These are phyloP conservation scores for Bagarius yarrelli DNA, from an alignment of 2,113 vertebrate genomes.

Conservation along the genomic window DNA sequence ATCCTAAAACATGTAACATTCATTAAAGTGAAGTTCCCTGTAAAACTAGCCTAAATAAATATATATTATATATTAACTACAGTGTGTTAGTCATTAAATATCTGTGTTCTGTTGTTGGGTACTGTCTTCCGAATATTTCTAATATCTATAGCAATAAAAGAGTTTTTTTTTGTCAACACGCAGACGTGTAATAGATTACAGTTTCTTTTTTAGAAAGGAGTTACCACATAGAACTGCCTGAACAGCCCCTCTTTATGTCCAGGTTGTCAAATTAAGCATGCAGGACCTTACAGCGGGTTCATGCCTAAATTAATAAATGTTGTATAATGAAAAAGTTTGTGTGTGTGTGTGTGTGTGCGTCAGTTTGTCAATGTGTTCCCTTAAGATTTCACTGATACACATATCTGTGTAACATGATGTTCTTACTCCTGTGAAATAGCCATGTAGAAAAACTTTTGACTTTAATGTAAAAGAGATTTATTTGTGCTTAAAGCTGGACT, in stretches of 20 bases:
- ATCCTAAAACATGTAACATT: neutral
- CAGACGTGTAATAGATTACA: neutral
- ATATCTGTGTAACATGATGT: neutral
- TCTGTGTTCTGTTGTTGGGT: slow-evolving; percentile 33
- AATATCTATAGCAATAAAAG: slow-evolving; percentile 20
- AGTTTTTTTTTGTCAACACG: too few relatives aligned
- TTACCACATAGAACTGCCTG: neutral
- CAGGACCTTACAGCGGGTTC: neutral
- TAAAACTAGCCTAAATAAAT: neutral
- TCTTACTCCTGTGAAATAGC: neutral
- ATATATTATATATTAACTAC: neutral
- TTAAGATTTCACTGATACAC: slow-evolving; percentile 7
- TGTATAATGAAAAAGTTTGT: neutral
- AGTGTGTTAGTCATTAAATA: neutral
- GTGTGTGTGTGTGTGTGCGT: slow-evolving; percentile 3
- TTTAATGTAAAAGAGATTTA: neutral
- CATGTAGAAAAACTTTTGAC: neutral
- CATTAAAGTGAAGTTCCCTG: slow-evolving; percentile 10
- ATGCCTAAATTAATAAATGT: neutral
- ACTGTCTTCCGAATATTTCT: slow-evolving; percentile 19
- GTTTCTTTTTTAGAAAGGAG: neutral
- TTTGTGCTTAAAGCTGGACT: neutral
- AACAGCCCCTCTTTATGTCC: neutral
- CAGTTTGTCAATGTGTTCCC: slow-evolving; percentile 1
- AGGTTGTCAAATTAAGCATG: neutral